Base-by-base conservation (phyloP, 2,888 invertebrate genomes). In the Rotaria macrura region DNA sequence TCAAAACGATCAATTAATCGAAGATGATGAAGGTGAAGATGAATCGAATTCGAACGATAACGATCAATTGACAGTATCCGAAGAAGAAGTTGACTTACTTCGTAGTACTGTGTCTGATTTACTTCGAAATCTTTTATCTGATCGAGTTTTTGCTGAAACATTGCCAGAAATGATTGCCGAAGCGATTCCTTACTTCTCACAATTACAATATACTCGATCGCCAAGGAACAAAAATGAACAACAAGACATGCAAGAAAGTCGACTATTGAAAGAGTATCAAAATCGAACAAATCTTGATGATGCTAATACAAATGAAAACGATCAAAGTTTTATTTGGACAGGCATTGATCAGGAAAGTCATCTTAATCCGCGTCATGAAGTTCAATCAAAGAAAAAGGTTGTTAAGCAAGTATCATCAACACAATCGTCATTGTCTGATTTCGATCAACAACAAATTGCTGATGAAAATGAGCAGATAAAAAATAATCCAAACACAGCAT, bases 401-500 rank as follows among this genome's bases (percentile, higher is more conserved):
- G 1, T 1, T 20, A 65, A 34, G 29, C n/a, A 4, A 65, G 29
- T 65, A 74, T 9, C 74, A 40, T 74, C 74, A 40, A 25, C 72
- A 34, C 25, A 40, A 25, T 74, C 74, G 4, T 74, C 34, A 29
- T 10, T 65, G 6, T 65, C n/a, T 34, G 65, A 65, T 9, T 34
- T 6, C 25, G 74, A 74, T 2, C 74, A 43, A 74, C 25, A 72
- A 23, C 38, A 74, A 74, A 43, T 5, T 43, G 17, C 25, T 7
- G 65, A 65, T 29, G 29, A 65, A 2, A 65, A 52, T 52, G 52
- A 52, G 23, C 52, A 23, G 20, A 23, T 52, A 52, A 65, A 65
- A 65, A 34, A 65, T 12, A 74, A 74, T 74, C 86, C 86, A 34
- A 84, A 79, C 34, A 72, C 84, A 43, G 47, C 74, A 43, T 84